phyloP scores from a whole-genome alignment of 2,113 vertebrate species.

The Zosterops hypoxanthus region DNA sequence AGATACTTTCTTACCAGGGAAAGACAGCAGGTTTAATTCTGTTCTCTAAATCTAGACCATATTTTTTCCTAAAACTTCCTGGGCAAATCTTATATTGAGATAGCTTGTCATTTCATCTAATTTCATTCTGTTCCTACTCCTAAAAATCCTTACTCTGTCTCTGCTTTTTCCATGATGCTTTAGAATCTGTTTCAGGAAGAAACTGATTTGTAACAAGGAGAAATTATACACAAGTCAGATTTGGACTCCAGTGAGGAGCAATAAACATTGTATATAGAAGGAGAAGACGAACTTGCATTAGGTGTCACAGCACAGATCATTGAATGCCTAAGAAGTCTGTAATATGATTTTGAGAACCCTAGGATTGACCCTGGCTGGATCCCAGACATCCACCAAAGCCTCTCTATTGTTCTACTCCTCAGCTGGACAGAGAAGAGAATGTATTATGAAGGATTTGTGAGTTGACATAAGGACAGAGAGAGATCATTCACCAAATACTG shows the following conservation, averaged over 20 bases:
- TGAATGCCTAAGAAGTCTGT: not conserved
- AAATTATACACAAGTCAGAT: not conserved
- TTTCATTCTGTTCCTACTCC: not conserved
- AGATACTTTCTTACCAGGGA: not conserved
- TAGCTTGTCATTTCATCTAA: accelerated
- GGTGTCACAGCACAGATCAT: not conserved
- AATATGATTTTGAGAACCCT: not conserved
- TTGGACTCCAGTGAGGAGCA: not conserved
- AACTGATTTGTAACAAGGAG: not conserved
- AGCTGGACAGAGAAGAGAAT: not conserved
- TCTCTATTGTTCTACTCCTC: not conserved
- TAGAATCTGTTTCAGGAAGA: not conserved
- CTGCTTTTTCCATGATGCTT: not conserved
- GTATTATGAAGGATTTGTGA: accelerated
- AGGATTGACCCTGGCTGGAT: not conserved
- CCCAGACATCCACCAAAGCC: not conserved
- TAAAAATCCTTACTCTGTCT: not conserved
- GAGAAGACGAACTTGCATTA: not conserved
- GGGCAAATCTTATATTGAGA: not conserved
- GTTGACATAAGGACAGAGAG: not conserved
- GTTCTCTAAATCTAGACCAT: not conserved
- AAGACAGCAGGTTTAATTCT: not conserved
- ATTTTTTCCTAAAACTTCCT: not conserved
- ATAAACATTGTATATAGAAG: not conserved
- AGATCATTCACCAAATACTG: not conserved